Evolutionary conservation across 2,113 vertebrate species (phyloP).

Genomic region (Dermatemys mawii): DNA sequence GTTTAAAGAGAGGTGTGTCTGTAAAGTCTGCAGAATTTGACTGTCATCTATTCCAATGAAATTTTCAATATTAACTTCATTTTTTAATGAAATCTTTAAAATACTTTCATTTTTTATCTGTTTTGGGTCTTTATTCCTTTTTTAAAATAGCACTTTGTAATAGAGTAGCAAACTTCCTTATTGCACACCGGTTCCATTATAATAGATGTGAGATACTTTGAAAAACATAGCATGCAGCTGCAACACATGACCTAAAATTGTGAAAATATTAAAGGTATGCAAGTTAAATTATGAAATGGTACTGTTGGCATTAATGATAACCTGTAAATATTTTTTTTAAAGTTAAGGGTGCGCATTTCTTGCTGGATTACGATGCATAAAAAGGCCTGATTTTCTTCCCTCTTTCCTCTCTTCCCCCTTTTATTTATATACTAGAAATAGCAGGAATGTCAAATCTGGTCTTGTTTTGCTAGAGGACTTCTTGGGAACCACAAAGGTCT

Average conservation of each 20-base stretch:
- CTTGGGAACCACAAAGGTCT: neutral
- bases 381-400: neutral
- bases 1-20: fast-evolving
- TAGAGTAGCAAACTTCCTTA: neutral
- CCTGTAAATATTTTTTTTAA: fast-evolving
- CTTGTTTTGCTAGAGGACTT: neutral
- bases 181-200: neutral
- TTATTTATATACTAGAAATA: neutral
- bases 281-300: neutral
- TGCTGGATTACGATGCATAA: neutral
- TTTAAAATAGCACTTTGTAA: neutral
- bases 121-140: neutral
- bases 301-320: neutral
- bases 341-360: neutral
- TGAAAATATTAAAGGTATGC: neutral
- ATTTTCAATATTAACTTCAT: neutral
- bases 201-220: fast-evolving
- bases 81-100: neutral
- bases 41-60: fast-evolving
- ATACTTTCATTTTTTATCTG: neutral
- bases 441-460: neutral
- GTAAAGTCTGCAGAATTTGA: neutral
- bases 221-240: neutral
- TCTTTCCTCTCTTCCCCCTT: fast-evolving
- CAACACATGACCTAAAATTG: neutral